Conservation (phyloP, 2,113 vertebrate species). For the Suricata suricatta region DNA sequence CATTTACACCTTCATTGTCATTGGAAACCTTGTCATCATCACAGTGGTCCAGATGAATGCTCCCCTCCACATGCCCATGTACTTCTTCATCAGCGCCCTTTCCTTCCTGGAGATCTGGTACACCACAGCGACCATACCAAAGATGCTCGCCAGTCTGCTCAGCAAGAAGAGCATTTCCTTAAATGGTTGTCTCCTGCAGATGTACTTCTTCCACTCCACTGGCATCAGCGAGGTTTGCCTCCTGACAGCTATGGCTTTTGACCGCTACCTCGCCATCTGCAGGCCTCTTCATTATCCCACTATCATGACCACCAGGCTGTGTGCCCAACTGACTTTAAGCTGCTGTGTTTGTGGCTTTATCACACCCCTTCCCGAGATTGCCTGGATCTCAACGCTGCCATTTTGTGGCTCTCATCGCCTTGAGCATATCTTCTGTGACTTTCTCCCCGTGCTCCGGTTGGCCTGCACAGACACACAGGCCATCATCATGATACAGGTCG, state of each 20-base stretch:
- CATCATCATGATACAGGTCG: constrained; percentile 45
- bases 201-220: constrained; percentile 28
- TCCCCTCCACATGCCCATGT: constrained; percentile 71
- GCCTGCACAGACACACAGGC: neutral
- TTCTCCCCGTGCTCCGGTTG: neutral
- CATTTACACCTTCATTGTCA: constrained; percentile 61
- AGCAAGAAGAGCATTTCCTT: constrained; percentile 59
- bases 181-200: constrained; percentile 14
- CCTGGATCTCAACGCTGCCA: neutral
- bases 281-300: neutral
- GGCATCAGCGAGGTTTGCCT: constrained; percentile 12
- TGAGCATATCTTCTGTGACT: neutral
- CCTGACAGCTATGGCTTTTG: constrained; percentile 1
- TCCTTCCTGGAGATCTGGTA: constrained; percentile 74
- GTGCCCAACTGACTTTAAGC: neutral
- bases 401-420: constrained; percentile 10
- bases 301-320: neutral
- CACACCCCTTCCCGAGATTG: neutral
- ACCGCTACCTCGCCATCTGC: neutral
- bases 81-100: constrained; percentile 67
- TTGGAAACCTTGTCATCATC: constrained; percentile 68
- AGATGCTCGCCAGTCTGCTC: constrained; percentile 59
- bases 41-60: constrained; percentile 49
- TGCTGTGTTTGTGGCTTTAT: neutral
- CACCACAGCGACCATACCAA: constrained; percentile 64